A percentile compares a stretch with the other conserved stretches of the same genome.
Evolutionary conservation across 2,888 invertebrate genomes (phyloP).

Genomic region (Macaria notata): DNA sequence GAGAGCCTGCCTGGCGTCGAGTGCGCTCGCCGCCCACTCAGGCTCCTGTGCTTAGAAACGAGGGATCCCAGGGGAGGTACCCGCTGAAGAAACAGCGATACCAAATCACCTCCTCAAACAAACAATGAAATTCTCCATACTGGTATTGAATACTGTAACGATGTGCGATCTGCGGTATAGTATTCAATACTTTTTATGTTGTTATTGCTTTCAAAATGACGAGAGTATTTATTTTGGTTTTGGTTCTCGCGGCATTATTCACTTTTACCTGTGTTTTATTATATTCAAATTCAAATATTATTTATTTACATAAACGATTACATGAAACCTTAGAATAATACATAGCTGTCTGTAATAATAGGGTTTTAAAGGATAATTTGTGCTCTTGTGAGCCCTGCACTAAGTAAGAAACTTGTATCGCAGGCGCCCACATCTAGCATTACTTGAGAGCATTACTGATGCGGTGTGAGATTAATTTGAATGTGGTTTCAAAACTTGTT

Average conservation of each 20-base stretch:
- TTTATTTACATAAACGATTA: no score
- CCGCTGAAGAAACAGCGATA: conserved; percentile 29
- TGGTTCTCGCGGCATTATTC: not conserved
- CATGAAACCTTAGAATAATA: no score
- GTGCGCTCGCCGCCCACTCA: conserved; percentile 22
- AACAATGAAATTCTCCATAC: conserved; percentile 4
- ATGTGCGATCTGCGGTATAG: not conserved
- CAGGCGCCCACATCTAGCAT: no score
- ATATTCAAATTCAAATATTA: no score
- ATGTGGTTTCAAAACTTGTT: no score
- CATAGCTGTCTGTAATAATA: no score
- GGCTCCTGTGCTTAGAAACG: conserved; percentile 30
- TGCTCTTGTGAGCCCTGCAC: no score
- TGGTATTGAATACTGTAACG: conserved; percentile 17
- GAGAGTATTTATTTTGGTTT: not conserved
- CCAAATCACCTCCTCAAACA: conserved; percentile 12
- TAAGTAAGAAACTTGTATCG: no score
- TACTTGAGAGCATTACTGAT: no score
- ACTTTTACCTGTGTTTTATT: no score
- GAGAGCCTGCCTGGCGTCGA: conserved; percentile 30
- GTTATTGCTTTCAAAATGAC: not conserved
- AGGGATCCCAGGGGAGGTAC: conserved; percentile 32
- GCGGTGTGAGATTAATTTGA: no score
- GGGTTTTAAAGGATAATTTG: no score
- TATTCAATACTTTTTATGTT: conserved; percentile 14